These are phyloP conservation scores for Tiliqua scincoides DNA, from an alignment of 2,113 vertebrate genomes.

Conservation along the genomic window DNA sequence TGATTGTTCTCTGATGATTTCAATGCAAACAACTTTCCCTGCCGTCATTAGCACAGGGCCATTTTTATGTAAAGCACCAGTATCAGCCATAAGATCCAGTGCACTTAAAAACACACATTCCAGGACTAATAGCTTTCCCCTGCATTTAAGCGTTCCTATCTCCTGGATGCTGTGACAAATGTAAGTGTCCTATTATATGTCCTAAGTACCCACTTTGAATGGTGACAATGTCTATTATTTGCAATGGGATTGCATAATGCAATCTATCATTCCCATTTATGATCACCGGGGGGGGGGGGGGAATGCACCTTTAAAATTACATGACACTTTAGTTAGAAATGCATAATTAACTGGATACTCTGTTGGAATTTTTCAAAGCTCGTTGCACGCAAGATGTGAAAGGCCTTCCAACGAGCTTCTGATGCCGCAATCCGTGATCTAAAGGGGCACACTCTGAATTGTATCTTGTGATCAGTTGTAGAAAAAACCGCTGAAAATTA, in stretches of 20 bases:
- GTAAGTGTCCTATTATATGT: conserved; percentile 63
- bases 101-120: conserved; percentile 70
- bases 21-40: conserved; percentile 65
- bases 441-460: background rate
- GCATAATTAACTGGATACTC: conserved; percentile 63
- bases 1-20: conserved; percentile 72
- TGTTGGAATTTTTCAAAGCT: conserved; percentile 60
- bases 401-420: conserved; percentile 1
- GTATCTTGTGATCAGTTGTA: conserved; percentile 12
- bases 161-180: conserved; percentile 66
- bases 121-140: conserved; percentile 73
- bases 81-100: conserved; percentile 72
- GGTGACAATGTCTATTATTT: conserved; percentile 68
- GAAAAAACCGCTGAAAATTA: background rate
- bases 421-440: background rate
- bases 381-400: conserved; percentile 29
- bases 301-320: conserved; percentile 51
- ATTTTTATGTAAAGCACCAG: conserved; percentile 78
- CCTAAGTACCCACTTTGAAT: conserved; percentile 68
- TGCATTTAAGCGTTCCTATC: conserved; percentile 65
- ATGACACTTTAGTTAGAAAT: conserved; percentile 68
- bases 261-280: conserved; percentile 66
- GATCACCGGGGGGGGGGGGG: conserved; percentile 31
- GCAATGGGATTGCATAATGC: conserved; percentile 62
- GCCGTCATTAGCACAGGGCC: conserved; percentile 63